Evolutionary conservation across 2,797 vertebrate species (phyloP).

Genomic region (Apogon hyalosoma): DNA sequence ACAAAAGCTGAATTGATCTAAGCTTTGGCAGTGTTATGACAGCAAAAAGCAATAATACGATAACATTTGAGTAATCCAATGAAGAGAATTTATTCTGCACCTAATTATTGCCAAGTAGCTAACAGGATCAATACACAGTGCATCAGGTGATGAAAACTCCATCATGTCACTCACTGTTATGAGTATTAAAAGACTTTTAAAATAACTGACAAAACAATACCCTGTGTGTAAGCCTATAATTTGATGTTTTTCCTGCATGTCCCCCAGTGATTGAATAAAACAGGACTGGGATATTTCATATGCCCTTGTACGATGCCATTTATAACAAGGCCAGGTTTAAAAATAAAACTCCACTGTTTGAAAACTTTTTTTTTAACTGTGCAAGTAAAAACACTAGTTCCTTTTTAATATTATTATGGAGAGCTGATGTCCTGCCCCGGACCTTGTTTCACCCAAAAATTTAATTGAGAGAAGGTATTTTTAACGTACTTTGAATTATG

Average conservation of each 20-base stretch:
- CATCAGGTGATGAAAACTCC: conserved; percentile 32
- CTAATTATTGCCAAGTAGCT: conserved; percentile 19
- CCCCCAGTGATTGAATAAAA: conserved; percentile 2
- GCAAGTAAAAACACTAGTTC: too few relatives aligned
- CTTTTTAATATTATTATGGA: too few relatives aligned
- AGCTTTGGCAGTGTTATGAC: conserved; percentile 28
- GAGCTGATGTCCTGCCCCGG: too few relatives aligned
- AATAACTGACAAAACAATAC: conserved; percentile 19
- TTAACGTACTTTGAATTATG: too few relatives aligned
- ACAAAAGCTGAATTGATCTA: conserved; percentile 20
- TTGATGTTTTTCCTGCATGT: not conserved
- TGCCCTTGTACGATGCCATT: not conserved
- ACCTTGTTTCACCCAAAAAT: too few relatives aligned
- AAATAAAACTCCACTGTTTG: not conserved
- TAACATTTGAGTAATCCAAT: conserved; percentile 40
- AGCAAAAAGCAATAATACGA: conserved; percentile 23
- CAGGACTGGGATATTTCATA: not conserved
- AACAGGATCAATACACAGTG: conserved; percentile 50
- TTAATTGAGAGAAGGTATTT: too few relatives aligned
- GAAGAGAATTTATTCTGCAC: conserved; percentile 35
- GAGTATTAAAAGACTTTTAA: conserved; percentile 44
- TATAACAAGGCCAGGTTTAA: not conserved
- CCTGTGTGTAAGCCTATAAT: not conserved
- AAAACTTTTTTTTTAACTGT: too few relatives aligned
- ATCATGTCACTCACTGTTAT: conserved; percentile 24